phyloP scores from a whole-genome alignment of 2,797 vertebrate species.

The Lithobates sylvaticus region DNA sequence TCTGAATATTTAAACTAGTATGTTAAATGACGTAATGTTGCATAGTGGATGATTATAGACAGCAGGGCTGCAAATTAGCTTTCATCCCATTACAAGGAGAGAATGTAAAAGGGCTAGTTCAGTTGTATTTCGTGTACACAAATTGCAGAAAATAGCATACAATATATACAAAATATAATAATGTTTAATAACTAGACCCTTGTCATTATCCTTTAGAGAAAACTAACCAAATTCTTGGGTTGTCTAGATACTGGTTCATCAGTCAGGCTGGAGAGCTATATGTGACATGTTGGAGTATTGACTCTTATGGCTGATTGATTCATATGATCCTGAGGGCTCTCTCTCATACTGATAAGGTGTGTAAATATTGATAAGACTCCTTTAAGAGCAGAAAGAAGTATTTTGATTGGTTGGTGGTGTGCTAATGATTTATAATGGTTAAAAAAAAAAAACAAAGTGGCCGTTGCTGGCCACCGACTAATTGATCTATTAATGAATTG shows the following conservation, averaged over 20 bases:
- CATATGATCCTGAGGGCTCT: slow-evolving; percentile 20
- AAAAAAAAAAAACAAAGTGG: slow-evolving; percentile 44
- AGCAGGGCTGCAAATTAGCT: too few relatives aligned
- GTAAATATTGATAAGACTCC: slow-evolving; percentile 59
- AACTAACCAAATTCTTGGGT: slow-evolving; percentile 27
- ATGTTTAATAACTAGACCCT: too few relatives aligned
- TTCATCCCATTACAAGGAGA: too few relatives aligned
- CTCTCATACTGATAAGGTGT: slow-evolving; percentile 58
- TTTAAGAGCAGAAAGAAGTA: slow-evolving; percentile 21
- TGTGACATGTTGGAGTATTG: slow-evolving; percentile 51
- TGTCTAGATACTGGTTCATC: slow-evolving; percentile 42
- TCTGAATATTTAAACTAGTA: too few relatives aligned
- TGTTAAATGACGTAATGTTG: too few relatives aligned
- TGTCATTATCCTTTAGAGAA: background rate
- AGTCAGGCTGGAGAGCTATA: slow-evolving; percentile 11
- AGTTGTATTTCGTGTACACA: too few relatives aligned
- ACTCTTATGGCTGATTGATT: slow-evolving; percentile 53
- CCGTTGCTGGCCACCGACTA: slow-evolving; percentile 52
- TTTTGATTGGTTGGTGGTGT: slow-evolving; percentile 38
- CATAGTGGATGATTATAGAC: too few relatives aligned
- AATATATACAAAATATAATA: too few relatives aligned
- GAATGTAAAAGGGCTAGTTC: too few relatives aligned
- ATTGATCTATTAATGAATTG: slow-evolving; percentile 57
- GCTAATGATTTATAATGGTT: slow-evolving; percentile 55
- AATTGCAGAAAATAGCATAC: too few relatives aligned